These are phyloP conservation scores for Chelonus formosanus DNA, from an alignment of 2,888 invertebrate genomes.

Conservation along the genomic window DNA sequence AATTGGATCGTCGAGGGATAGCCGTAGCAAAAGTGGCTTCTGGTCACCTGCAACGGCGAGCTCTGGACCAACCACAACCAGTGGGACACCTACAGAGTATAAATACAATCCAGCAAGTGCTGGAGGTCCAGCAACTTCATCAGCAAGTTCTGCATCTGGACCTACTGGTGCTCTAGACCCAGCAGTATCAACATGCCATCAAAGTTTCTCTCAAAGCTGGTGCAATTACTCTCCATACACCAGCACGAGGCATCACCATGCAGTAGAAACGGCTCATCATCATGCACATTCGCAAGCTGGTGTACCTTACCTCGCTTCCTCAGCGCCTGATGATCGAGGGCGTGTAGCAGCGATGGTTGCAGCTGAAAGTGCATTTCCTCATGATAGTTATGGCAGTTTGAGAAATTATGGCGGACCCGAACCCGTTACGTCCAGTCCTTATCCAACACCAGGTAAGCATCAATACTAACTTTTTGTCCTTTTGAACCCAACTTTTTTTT, in stretches of 20 bases:
- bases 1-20: constrained; percentile 69
- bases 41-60: constrained; percentile 72
- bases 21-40: constrained; percentile 68
- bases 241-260: constrained; percentile 69
- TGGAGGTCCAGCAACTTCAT: constrained; percentile 65
- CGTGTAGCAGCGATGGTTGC: constrained; percentile 70
- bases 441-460: constrained; percentile 81
- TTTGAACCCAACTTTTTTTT: not conserved
- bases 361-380: constrained; percentile 73
- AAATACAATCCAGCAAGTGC: constrained; percentile 69
- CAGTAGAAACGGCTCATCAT: constrained; percentile 67
- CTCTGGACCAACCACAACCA: constrained; percentile 61
- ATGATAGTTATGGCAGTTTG: constrained; percentile 76
- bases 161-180: constrained; percentile 67
- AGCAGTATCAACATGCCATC: constrained; percentile 72
- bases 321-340: constrained; percentile 74
- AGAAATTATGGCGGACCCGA: constrained; percentile 78
- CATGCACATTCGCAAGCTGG: constrained; percentile 69
- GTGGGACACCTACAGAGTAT: constrained; percentile 68
- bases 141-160: constrained; percentile 65
- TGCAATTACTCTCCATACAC: constrained; percentile 77
- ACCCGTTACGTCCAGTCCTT: constrained; percentile 78
- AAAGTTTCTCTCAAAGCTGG: constrained; percentile 77
- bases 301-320: constrained; percentile 74
- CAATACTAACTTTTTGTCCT: constrained; percentile 41